These are phyloP conservation scores for Anastatus disparis DNA, from an alignment of 1,140 invertebrate species.

Conservation along the genomic window DNA sequence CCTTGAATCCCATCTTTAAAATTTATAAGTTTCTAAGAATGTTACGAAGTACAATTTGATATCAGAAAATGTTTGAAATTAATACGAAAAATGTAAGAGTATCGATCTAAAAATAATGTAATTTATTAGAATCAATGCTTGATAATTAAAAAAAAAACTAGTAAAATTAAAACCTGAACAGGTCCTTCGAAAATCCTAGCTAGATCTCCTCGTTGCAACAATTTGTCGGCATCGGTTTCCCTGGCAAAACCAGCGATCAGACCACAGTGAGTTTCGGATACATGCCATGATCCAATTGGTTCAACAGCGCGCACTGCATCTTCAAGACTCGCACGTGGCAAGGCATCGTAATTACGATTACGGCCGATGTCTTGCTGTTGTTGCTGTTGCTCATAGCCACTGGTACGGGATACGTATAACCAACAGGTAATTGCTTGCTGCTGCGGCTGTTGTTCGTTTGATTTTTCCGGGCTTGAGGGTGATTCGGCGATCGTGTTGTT, in stretches of 20 bases:
- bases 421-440: slow-evolving; percentile 53
- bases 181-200: slow-evolving; percentile 58
- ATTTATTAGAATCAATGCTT: no score
- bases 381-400: slow-evolving; percentile 25
- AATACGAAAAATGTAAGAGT: no score
- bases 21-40: no score
- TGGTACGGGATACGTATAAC: slow-evolving; percentile 59
- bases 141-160: background rate
- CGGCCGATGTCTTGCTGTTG: background rate
- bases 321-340: slow-evolving; percentile 55
- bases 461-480: background rate
- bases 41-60: no score
- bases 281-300: slow-evolving; percentile 56
- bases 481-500: slow-evolving; percentile 17
- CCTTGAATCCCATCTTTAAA: no score
- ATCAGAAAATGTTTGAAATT: no score
- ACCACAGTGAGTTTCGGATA: slow-evolving; percentile 62
- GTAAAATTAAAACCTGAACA: slow-evolving; percentile 57
- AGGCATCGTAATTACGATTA: slow-evolving; percentile 4
- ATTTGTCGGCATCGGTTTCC: slow-evolving; percentile 61
- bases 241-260: slow-evolving; percentile 59
- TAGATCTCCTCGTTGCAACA: slow-evolving; percentile 57
- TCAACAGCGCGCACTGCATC: slow-evolving; percentile 54
- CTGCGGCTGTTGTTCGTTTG: background rate
- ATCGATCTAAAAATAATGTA: no score